phyloP scores from a whole-genome alignment of 1,140 invertebrate species.

The Aphis gossypii region DNA sequence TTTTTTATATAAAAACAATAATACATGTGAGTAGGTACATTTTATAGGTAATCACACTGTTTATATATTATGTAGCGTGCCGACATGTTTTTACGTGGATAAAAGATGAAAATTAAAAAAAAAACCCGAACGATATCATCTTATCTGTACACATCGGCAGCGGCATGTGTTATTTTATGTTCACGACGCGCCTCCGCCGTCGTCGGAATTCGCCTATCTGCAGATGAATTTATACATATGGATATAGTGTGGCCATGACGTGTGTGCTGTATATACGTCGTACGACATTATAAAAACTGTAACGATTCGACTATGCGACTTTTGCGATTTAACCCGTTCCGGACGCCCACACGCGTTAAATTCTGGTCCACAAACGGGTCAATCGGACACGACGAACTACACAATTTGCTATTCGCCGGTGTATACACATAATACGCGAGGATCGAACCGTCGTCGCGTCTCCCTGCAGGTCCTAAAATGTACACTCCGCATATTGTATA shows the following conservation, averaged over 20 bases:
- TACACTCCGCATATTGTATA: not conserved
- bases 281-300: not conserved
- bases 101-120: not conserved
- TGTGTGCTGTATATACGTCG: not conserved
- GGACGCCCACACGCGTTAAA: not conserved
- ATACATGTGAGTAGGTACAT: not conserved
- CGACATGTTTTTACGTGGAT: not conserved
- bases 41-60: not conserved
- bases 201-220: not conserved
- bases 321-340: not conserved
- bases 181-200: not conserved
- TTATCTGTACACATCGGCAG: not conserved
- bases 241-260: not conserved
- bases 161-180: not conserved
- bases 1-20: not conserved
- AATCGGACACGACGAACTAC: not conserved
- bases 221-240: no score
- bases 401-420: not conserved
- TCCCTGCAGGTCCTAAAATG: not conserved
- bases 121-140: not conserved
- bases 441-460: not conserved
- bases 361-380: constrained; percentile 4
- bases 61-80: not conserved
- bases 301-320: not conserved
- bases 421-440: not conserved